Conservation (phyloP, 2,888 invertebrate species). For the Heliconius ethilla region DNA sequence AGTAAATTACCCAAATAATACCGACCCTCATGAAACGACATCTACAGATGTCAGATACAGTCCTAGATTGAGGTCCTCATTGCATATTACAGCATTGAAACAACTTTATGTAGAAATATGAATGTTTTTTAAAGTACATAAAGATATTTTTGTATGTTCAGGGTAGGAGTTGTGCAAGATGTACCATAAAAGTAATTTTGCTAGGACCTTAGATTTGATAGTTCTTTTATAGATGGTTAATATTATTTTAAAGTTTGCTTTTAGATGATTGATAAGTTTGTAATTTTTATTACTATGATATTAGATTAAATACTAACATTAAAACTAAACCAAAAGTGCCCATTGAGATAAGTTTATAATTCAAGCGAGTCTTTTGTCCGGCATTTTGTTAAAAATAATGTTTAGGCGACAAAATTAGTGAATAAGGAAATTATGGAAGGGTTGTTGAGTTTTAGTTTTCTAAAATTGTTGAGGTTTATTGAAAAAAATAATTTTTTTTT, state of each 20-base stretch:
- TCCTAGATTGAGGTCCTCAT: neutral
- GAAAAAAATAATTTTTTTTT: slow-evolving; percentile 72
- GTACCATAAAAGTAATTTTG: slow-evolving; percentile 75
- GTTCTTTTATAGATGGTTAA: slow-evolving; percentile 79
- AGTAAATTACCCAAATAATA: slow-evolving; percentile 1
- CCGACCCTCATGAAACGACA: neutral
- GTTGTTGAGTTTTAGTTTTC: slow-evolving; percentile 80
- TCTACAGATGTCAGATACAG: neutral
- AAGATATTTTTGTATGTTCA: slow-evolving; percentile 81
- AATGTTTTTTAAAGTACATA: slow-evolving; percentile 75
- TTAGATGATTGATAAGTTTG: slow-evolving; percentile 78
- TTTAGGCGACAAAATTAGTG: slow-evolving; percentile 80
- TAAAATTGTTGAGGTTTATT: slow-evolving; percentile 80
- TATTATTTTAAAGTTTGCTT: slow-evolving; percentile 79
- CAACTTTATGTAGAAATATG: slow-evolving; percentile 61
- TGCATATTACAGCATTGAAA: slow-evolving; percentile 36
- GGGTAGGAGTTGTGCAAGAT: slow-evolving; percentile 69
- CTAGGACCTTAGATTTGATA: slow-evolving; percentile 79
- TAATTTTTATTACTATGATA: slow-evolving; percentile 79
- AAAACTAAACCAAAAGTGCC: slow-evolving; percentile 83
- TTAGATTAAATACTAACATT: slow-evolving; percentile 80
- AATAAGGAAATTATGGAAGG: slow-evolving; percentile 76
- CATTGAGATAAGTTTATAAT: slow-evolving; percentile 82
- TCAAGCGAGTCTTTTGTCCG: slow-evolving; percentile 76
- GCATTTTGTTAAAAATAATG: slow-evolving; percentile 76